phyloP scores from a whole-genome alignment of 2,797 vertebrate genomes.

The Nothura maculosa region DNA sequence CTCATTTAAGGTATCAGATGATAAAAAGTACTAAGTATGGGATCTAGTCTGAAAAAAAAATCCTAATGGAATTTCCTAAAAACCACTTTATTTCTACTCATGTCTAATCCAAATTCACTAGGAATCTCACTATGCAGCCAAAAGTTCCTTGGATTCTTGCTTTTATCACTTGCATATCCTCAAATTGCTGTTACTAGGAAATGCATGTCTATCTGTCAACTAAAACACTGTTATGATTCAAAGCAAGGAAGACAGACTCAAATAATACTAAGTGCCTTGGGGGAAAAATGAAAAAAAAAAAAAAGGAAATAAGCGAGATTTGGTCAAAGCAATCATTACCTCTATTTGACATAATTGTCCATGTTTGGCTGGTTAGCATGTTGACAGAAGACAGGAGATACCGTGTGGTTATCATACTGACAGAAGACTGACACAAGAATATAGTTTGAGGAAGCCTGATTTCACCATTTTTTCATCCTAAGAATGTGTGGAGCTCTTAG shows the following conservation, averaged over 20 bases:
- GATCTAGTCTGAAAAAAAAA: background rate
- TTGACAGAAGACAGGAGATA: constrained; percentile 14
- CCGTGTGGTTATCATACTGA: constrained; percentile 25
- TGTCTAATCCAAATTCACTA: constrained; percentile 32
- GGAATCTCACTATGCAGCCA: background rate
- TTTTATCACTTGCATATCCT: constrained; percentile 23
- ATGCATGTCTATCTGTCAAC: constrained; percentile 13
- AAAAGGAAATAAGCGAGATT: background rate
- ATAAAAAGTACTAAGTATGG: background rate
- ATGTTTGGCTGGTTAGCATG: constrained; percentile 25
- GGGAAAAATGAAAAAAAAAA: background rate
- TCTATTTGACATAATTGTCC: constrained; percentile 6
- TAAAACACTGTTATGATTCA: constrained; percentile 7
- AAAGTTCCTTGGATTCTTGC: background rate
- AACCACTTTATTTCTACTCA: background rate
- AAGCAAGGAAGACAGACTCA: background rate
- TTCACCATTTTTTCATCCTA: background rate
- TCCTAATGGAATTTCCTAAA: background rate
- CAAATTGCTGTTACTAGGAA: background rate
- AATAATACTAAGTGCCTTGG: background rate
- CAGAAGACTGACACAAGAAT: constrained; percentile 30
- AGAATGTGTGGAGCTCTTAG: background rate
- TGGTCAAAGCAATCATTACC: background rate
- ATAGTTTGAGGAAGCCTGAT: background rate
- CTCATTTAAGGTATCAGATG: background rate